Base-by-base conservation (phyloP, 2,888 invertebrate genomes). In the Branchipolynoe longqiensis region DNA sequence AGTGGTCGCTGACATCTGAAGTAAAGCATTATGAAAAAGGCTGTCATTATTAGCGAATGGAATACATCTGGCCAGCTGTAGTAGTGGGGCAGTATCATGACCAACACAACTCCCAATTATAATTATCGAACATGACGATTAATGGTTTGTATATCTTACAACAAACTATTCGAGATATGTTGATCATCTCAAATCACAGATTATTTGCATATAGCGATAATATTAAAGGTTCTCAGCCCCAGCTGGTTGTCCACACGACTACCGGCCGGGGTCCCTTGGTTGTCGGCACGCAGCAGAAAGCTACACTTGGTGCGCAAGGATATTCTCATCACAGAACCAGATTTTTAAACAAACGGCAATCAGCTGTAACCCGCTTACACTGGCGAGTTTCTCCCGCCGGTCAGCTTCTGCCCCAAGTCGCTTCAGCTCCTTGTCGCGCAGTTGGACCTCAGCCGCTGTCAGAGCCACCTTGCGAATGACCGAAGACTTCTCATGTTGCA, bases 251-350 rank as follows among this genome's bases (percentile, higher is more conserved):
- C 69, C 22, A 69, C 69, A 69, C 38, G 38, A 69, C 69, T 12
- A n/a, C 69, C 69, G 1, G 36, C n/a, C 38, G 38, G 38, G 69
- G 69, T 69, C 69, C 69, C 69, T 69, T 64, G 3, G 18, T 0
- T 69, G 69, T 69, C 69, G 12, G 69, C 69, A 69, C 69, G 38
- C 69, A 69, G 69, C 69, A 28, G 22, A 36, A 69, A 12, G 38
- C 69, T 69, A 38, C 38, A 69, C 69, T 69, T 38, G 69, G 69
- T 69, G 69, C 69, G 69, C 69, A 69, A 69, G 69, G 69, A 69
- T 69, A 38, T 6, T 69, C 2, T 69, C 69, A 69, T 69, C 69
- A 69, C 22, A 1, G 69, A 69, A 69, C 38, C 69, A n/a, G n/a
- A n/a, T n/a, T n/a, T n/a, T 54, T 54, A 18, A 54, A 54, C 12